Evolutionary conservation across 2,113 vertebrate species (phyloP), one percentile per base, ranked within the genome.

Genomic region (Rhea americana): DNA sequence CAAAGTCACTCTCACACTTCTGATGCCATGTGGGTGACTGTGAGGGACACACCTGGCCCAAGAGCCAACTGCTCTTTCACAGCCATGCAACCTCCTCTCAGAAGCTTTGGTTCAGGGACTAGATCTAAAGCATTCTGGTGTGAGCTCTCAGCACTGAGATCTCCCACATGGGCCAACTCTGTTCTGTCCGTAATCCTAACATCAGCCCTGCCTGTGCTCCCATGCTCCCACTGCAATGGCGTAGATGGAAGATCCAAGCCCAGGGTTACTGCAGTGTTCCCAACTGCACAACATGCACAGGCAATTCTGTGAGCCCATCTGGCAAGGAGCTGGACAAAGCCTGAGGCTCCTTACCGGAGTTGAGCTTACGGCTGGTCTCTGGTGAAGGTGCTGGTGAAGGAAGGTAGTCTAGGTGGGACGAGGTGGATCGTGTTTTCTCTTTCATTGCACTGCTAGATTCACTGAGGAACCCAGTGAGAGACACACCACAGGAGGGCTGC

Each of bases 351-450:
- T 96, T 82, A 99, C 98, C 98, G 0, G 97, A 97, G 96, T 96
- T 97, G 77, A 98, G 98, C 92, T 98, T 98, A 79, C 58, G 96
- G 95, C 96, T 96, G 63, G 85, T 97, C 82, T 99, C 98, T 0
- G 98, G 99, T 0, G 99, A 99, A 28, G 98, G 98, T 4, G 94
- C 96, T 0, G 98, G 98, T 4, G 98, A 99, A 9, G 98, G 98
- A 87, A 99, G 97, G 96, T 98, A 98, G 91, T 98, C 98, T 0
- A 97, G 95, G 89, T 98, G 98, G 41, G 98, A 98, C 0, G 98
- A 98, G 26, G 97, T 98, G 85, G 97, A 98, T 47, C 21, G 96
- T 5, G 96, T 97, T 91, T 98, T 98, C 51, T 99, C 98, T 82
- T 96, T 97, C 3, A 83, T 35, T 20, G 96, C 26, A 37, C 88